Evolutionary conservation across 2,113 vertebrate genomes (phyloP).

Genomic region (Lagopus leucura): DNA sequence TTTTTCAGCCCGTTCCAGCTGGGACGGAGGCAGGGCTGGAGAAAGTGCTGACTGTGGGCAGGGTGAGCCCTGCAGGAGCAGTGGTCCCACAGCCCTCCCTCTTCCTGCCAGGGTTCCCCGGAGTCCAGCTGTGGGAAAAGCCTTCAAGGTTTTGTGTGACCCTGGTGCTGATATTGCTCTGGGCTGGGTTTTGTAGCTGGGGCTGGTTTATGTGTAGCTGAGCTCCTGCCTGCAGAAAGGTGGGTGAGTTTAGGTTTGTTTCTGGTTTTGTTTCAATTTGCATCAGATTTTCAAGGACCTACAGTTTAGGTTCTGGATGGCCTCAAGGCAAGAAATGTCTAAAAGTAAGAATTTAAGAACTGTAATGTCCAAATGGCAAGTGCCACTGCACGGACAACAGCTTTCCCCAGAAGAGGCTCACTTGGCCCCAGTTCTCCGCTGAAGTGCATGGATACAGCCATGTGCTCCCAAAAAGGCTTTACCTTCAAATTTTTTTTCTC

Average conservation of each 20-base stretch:
- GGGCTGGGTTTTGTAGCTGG: neutral
- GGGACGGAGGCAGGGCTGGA: slow-evolving; percentile 22
- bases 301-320: neutral
- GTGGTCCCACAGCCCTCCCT: neutral
- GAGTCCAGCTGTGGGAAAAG: neutral
- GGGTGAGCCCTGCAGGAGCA: slow-evolving; percentile 7
- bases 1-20: slow-evolving; percentile 34
- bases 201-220: neutral
- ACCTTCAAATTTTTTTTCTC: neutral
- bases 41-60: neutral
- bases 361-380: neutral
- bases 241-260: neutral
- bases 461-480: neutral
- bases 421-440: neutral
- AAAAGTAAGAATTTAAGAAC: neutral
- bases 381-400: accelerated
- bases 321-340: neutral
- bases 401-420: neutral
- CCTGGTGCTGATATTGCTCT: neutral
- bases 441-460: neutral
- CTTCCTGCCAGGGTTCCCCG: neutral
- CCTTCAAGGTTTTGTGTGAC: neutral
- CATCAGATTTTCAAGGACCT: neutral
- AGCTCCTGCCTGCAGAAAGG: neutral
- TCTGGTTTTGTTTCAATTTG: neutral